Evolutionary conservation across 2,113 vertebrate species (phyloP), one percentile per base, ranked within the genome.

Genomic region (Brevimyrus niger): DNA sequence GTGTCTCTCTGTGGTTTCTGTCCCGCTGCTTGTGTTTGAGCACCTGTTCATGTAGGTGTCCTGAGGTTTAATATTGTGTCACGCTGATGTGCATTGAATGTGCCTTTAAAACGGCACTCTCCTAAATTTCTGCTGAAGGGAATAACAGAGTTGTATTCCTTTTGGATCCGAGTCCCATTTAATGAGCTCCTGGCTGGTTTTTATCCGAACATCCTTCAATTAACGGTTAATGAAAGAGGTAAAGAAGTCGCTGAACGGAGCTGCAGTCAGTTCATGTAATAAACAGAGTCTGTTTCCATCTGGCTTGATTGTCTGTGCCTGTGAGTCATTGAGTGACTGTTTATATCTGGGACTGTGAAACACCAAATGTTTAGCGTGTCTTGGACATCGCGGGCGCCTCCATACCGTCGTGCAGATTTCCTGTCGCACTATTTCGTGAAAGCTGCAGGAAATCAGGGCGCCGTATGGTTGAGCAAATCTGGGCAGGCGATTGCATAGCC

Each of bases 291-390:
- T 42, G 73, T 80, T 19, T 80, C 73, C 8, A 5, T 35, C 73
- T 42, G 73, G 73, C 73, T 80, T 5, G 31, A 80, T 42, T 42
- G 73, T 17, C 35, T 80, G 73, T 19, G 73, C 35, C 73, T 19
- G 73, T 80, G 73, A 80, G 73, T 80, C 73, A 80, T 42, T 19
- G 73, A 80, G 73, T 38, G 73, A 19, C 73, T 80, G 73, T 80
- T 80, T 80, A 80, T 80, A 42, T 80, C 73, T 80, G 73, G 35
- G 31, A 80, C 35, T 80, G 73, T 80, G 73, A 80, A 80, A 80
- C 42, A 80, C 73, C 73, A 80, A 80, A 80, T 80, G 73, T 80
- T 80, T 80, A 80, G 35, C 73, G 35, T 80, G 73, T 19, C 73
- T 80, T 80, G 73, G 73, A 80, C 73, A 19, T 80, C 3, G 31